Conservation (phyloP, 2,797 vertebrate genomes). For the Lepilemur septentrionalis region DNA sequence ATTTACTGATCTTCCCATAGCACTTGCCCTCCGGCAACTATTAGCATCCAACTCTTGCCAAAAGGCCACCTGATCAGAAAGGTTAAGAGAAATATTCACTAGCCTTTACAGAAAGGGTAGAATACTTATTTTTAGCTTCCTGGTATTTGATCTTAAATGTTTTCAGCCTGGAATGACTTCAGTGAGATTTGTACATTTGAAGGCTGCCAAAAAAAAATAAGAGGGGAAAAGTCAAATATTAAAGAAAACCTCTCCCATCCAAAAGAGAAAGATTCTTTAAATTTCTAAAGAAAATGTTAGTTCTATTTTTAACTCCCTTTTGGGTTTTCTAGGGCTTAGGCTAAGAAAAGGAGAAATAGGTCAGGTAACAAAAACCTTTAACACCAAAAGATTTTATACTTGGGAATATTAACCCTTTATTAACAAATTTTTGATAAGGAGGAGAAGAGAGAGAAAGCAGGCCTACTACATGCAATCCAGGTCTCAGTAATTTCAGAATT, state of each 20-base stretch:
- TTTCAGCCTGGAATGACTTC: slow-evolving; percentile 65
- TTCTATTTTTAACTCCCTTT: slow-evolving; percentile 66
- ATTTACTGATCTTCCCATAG: background rate
- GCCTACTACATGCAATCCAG: background rate
- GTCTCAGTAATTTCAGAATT: background rate
- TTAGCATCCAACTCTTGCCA: slow-evolving; percentile 37
- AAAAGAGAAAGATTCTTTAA: slow-evolving; percentile 23
- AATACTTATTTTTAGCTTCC: slow-evolving; percentile 73
- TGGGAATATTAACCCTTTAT: background rate
- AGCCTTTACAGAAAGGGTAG: slow-evolving; percentile 37
- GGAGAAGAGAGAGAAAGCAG: background rate
- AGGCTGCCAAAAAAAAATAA: slow-evolving; percentile 27
- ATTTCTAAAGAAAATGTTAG: slow-evolving; percentile 68
- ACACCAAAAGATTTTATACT: slow-evolving; percentile 1
- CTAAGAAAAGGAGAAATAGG: slow-evolving; percentile 33
- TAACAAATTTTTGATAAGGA: background rate
- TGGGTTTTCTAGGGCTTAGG: slow-evolving; percentile 27
- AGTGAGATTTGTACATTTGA: slow-evolving; percentile 50
- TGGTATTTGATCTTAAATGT: slow-evolving; percentile 60
- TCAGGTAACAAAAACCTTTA: slow-evolving; percentile 49
- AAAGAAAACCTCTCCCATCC: slow-evolving; percentile 52
- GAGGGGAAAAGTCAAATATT: slow-evolving; percentile 53
- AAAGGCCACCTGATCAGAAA: slow-evolving; percentile 58
- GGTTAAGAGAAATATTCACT: slow-evolving; percentile 40
- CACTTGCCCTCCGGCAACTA: background rate